Conservation (phyloP, 2,888 invertebrate species). For the Dastarcus helophoroides region DNA sequence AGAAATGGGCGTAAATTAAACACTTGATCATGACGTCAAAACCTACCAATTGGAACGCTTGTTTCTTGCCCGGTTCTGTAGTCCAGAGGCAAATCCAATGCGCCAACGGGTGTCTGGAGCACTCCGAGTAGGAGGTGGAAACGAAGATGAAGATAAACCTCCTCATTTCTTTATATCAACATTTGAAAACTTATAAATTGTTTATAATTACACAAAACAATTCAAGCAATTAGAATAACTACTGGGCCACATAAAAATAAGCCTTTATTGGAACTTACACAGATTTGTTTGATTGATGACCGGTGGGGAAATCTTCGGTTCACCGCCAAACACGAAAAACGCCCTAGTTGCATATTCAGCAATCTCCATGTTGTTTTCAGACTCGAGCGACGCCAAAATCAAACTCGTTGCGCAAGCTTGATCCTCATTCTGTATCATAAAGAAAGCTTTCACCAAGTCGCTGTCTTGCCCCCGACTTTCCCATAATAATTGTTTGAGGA, state of each 20-base stretch:
- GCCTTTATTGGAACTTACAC: constrained; percentile 17
- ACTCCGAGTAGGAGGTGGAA: no score
- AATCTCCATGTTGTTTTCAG: constrained; percentile 50
- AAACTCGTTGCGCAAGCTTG: constrained; percentile 87
- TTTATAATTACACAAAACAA: no score
- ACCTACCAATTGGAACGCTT: no score
- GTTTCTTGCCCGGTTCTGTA: no score
- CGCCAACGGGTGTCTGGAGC: no score
- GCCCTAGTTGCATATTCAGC: constrained; percentile 85
- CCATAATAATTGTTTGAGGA: constrained; percentile 67
- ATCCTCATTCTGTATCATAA: constrained; percentile 68
- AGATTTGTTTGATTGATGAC: constrained; percentile 19
- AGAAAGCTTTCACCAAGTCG: constrained; percentile 74
- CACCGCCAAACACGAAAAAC: constrained; percentile 85
- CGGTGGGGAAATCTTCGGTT: constrained; percentile 38
- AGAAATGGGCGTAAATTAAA: no score
- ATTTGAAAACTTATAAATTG: no score
- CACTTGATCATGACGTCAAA: no score
- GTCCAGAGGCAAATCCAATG: no score
- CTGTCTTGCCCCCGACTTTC: constrained; percentile 80
- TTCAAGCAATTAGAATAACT: no score
- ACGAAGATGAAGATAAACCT: no score
- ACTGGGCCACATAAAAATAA: neutral
- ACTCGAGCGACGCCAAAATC: constrained; percentile 67
- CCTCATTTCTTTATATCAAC: no score